These are phyloP conservation scores for Calliphora vomitoria DNA, from an alignment of 2,888 invertebrate genomes.

Conservation along the genomic window DNA sequence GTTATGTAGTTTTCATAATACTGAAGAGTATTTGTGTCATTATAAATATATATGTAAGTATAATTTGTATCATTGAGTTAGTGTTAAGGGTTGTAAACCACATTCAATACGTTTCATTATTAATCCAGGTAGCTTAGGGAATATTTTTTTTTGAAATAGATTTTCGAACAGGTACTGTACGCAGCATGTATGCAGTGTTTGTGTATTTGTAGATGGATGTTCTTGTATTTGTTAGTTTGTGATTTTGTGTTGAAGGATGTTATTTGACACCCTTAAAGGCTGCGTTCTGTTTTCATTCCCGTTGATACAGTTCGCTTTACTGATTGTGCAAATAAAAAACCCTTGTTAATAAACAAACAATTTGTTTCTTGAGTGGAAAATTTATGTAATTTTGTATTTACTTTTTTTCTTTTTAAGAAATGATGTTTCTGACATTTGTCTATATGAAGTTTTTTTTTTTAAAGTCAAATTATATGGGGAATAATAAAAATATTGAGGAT, in stretches of 20 bases:
- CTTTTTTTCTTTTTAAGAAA: too few relatives aligned
- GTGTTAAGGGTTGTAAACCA: slow-evolving; percentile 40
- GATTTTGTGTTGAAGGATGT: slow-evolving; percentile 1
- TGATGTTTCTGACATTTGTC: too few relatives aligned
- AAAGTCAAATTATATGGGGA: too few relatives aligned
- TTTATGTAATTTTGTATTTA: not conserved
- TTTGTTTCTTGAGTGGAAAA: slow-evolving; percentile 2
- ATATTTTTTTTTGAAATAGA: not conserved
- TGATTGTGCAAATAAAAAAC: slow-evolving; percentile 14
- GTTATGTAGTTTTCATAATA: not conserved
- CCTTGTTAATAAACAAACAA: slow-evolving; percentile 1
- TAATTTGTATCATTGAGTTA: not conserved
- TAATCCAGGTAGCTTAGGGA: slow-evolving; percentile 42
- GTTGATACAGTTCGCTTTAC: too few relatives aligned
- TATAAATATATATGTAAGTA: not conserved
- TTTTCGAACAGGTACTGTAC: slow-evolving; percentile 16
- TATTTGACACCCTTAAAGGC: slow-evolving; percentile 47
- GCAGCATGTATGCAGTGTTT: not conserved
- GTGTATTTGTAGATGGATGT: not conserved
- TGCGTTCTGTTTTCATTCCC: not conserved
- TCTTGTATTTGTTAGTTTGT: not conserved
- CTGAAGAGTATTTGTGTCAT: not conserved
- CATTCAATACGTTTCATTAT: not conserved
- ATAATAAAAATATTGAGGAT: too few relatives aligned
- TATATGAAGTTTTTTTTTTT: too few relatives aligned